Evolutionary conservation across 2,888 invertebrate species (phyloP).

Genomic region (Hypena proboscidalis): DNA sequence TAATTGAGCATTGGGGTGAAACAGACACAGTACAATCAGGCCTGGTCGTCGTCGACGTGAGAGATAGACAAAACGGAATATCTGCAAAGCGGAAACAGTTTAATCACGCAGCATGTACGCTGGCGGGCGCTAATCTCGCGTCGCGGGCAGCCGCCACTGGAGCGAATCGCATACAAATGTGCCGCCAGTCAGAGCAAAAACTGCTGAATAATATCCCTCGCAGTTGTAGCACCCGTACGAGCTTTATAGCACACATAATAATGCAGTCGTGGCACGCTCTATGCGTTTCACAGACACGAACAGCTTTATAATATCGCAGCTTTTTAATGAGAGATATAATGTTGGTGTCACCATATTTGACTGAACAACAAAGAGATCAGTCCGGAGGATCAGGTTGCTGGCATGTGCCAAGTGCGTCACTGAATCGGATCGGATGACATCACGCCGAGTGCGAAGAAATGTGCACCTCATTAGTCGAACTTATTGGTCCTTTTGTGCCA

Average conservation of each 20-base stretch:
- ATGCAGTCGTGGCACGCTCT: conserved; percentile 67
- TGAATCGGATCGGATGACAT: conserved; percentile 59
- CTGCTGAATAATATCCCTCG: conserved; percentile 77
- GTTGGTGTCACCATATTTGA: conserved; percentile 27
- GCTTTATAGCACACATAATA: conserved; percentile 70
- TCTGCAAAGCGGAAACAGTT: conserved; percentile 69
- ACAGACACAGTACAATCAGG: neutral
- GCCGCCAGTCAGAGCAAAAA: conserved; percentile 70
- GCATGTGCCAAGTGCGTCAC: conserved; percentile 77
- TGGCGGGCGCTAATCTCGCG: conserved; percentile 74
- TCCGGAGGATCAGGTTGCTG: conserved; percentile 56
- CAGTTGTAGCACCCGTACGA: conserved; percentile 58
- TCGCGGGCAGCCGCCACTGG: conserved; percentile 68
- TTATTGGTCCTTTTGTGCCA: conserved; percentile 6
- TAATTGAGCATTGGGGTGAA: conserved; percentile 19
- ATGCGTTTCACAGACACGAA: conserved; percentile 60
- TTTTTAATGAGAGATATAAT: conserved; percentile 31
- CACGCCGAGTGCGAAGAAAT: conserved; percentile 39
- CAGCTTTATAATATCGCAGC: conserved; percentile 37
- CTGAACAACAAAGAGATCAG: conserved; percentile 40
- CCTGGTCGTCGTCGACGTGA: conserved; percentile 7
- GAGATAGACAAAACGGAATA: conserved; percentile 52
- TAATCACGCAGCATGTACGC: conserved; percentile 70
- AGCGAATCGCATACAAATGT: conserved; percentile 81
- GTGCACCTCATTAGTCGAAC: conserved; percentile 3